Conservation (phyloP, 2,888 invertebrate genomes). For the Petrolisthes manimaculis region DNA sequence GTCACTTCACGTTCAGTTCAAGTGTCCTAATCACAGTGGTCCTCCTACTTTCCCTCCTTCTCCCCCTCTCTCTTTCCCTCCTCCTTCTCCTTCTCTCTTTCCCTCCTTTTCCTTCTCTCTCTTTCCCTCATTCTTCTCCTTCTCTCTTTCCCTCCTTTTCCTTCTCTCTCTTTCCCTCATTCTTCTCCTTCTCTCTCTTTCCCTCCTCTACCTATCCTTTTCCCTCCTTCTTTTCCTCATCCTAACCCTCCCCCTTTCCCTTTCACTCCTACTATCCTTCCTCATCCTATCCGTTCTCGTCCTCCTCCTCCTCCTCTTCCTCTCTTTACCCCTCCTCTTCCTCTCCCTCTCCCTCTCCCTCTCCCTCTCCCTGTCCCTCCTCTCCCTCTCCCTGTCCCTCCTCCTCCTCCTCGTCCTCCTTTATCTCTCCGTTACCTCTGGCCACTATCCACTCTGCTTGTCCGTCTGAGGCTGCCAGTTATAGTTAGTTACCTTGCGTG, state of each 20-base stretch:
- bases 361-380: not conserved
- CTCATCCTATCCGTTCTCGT: too few relatives aligned
- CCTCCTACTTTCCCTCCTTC: not conserved
- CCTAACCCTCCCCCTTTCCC: not conserved
- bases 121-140: too few relatives aligned
- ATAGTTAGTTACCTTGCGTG: too few relatives aligned
- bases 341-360: not conserved
- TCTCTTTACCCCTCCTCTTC: not conserved
- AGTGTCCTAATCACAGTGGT: not conserved
- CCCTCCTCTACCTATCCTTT: too few relatives aligned
- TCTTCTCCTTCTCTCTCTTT: not conserved
- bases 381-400: not conserved
- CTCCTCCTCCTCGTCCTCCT: not conserved
- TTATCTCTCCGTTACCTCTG: not conserved
- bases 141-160: too few relatives aligned
- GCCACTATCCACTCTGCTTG: too few relatives aligned
- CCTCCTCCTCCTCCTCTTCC: not conserved
- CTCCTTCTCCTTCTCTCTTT: not conserved
- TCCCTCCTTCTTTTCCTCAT: not conserved
- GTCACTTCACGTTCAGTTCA: too few relatives aligned
- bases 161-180: too few relatives aligned
- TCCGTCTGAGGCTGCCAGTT: too few relatives aligned
- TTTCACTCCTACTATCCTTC: not conserved
- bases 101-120: not conserved
- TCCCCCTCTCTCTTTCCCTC: not conserved